Evolutionary conservation across 2,113 vertebrate species (phyloP).

Genomic region (Rhea pennata): DNA sequence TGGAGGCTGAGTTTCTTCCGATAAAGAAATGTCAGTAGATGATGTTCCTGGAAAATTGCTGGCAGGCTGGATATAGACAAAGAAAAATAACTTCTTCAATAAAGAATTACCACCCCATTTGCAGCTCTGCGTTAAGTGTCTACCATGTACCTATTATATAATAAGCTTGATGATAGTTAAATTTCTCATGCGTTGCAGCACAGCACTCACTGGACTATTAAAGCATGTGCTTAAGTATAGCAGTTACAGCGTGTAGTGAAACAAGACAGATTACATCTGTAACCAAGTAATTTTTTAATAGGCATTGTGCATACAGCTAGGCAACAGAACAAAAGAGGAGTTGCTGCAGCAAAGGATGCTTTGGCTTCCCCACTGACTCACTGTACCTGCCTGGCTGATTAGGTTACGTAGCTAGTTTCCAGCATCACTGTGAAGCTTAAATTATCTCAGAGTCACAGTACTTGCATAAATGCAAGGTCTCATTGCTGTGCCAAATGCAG

Average conservation of each 20-base stretch:
- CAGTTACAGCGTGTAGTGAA: neutral
- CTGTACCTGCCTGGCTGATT: neutral
- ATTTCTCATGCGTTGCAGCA: neutral
- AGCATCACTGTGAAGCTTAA: neutral
- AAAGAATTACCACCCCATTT: neutral
- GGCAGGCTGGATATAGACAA: conserved; percentile 74
- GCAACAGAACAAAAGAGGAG: neutral
- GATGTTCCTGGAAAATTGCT: conserved; percentile 73
- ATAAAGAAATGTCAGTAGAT: conserved; percentile 78
- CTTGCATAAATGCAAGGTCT: neutral
- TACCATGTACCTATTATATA: neutral
- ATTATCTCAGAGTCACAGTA: neutral
- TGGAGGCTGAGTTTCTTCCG: conserved; percentile 81
- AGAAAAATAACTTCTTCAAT: conserved; percentile 34
- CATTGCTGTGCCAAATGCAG: neutral
- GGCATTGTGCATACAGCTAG: neutral
- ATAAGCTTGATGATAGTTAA: neutral
- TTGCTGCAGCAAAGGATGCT: conserved; percentile 14
- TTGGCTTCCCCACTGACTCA: neutral
- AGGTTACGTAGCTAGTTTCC: neutral
- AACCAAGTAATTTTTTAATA: neutral
- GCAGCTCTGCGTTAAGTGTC: neutral
- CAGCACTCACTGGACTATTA: neutral
- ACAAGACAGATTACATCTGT: neutral
- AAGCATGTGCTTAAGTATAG: neutral